These are phyloP conservation scores for Oreochromis mossambicus DNA, from an alignment of 2,797 vertebrate genomes.

Conservation along the genomic window DNA sequence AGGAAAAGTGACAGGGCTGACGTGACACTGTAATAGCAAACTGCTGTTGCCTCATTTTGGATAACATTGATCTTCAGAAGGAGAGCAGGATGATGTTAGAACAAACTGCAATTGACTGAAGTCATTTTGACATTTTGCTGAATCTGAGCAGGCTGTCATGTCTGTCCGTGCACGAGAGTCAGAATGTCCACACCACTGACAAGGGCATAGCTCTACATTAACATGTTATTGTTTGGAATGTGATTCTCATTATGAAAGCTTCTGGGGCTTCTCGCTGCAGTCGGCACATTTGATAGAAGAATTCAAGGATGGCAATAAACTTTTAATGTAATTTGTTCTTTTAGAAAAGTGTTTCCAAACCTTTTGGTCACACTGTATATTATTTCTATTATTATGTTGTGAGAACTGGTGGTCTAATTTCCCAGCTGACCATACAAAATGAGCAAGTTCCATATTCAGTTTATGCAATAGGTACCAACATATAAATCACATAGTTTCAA, in stretches of 20 bases:
- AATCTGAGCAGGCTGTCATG: not conserved
- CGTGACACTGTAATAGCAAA: not conserved
- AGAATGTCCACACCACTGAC: not conserved
- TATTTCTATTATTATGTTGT: conserved; percentile 57
- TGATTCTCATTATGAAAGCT: not conserved
- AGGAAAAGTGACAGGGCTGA: not conserved
- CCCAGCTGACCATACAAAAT: conserved; percentile 62
- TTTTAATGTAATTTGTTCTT: conserved; percentile 55
- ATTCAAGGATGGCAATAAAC: conserved; percentile 12
- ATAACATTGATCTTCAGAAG: not conserved
- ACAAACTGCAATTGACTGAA: not conserved
- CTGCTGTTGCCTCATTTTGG: not conserved
- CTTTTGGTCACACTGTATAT: conserved; percentile 36
- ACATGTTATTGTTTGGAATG: not conserved
- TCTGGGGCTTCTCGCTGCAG: not conserved
- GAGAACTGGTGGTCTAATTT: conserved; percentile 66
- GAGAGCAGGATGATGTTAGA: not conserved
- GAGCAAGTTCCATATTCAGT: conserved; percentile 50
- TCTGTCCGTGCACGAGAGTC: not conserved
- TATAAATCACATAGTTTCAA: conserved; percentile 43
- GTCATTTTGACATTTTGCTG: not conserved
- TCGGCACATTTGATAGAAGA: not conserved
- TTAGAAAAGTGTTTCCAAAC: conserved; percentile 38
- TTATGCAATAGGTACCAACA: conserved; percentile 33
- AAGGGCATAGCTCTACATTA: not conserved